Base-by-base conservation (phyloP, 2,113 vertebrate genomes). In the Spea multiplicata region DNA sequence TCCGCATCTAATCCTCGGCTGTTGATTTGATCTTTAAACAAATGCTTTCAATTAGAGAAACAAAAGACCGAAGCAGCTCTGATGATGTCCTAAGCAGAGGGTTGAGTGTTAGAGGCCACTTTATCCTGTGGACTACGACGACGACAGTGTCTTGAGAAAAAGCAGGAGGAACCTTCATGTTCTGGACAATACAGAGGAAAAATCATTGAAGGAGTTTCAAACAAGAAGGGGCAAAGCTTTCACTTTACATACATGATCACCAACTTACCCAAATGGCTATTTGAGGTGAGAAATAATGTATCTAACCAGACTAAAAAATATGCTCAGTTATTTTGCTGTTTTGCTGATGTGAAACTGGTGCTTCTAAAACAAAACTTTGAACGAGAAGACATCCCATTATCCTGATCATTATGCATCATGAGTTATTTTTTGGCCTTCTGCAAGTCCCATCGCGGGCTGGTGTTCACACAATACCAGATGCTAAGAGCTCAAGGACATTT, bases 391-490 rank as follows among this genome's bases (percentile, higher is more conserved):
- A 30, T 30, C 30, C 1, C 10, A 61, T 53, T 59, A 59, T 8
- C 14, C 55, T 59, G 78, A 74, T 80, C 83, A 73, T 64, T 71
- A 84, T 88, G 90, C 90, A 90, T 70, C 79, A 95, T 95, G 94
- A 95, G 91, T 87, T 98, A 98, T 84, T 96, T 94, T 65, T 86
- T 98, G 59, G 93, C 95, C 84, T 95, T 95, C 85, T 97, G 95
- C 87, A 95, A 94, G 84, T 87, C 91, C 5, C 94, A 97, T 5
- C 88, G 95, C 67, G 90, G 90, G 0, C 59, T 88, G 0, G 90
- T 98, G 61, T 91, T 98, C 2, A 86, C 91, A 0, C 92, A 91
- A 71, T 98, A 96, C 86, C 95, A 96, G 88, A 90, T 86, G 2
- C 90, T 98, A 81, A 92, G 97, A 8, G 81, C 89, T 3, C 93